phyloP scores from a whole-genome alignment of 2,888 invertebrate genomes.

The Papilio demoleus region DNA sequence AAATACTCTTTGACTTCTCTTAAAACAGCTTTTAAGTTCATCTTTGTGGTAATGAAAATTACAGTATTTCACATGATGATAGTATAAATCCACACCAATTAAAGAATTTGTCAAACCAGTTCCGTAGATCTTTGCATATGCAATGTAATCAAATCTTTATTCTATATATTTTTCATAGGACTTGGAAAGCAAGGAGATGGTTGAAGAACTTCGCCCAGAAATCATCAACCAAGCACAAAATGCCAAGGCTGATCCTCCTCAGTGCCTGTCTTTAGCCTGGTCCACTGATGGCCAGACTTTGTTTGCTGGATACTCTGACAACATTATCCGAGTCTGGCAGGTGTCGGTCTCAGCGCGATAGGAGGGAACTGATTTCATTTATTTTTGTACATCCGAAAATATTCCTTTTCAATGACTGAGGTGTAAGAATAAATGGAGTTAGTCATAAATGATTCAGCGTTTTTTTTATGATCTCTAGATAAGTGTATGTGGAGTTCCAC shows the following conservation, averaged over 20 bases:
- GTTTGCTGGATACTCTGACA: conserved; percentile 99
- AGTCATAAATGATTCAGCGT: conserved; percentile 58
- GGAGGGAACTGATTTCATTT: conserved; percentile 73
- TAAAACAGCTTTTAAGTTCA: no score
- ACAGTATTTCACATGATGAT: no score
- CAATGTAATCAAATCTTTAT: background rate
- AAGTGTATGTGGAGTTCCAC: conserved; percentile 17
- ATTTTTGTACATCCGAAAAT: conserved; percentile 69
- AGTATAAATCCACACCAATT: no score
- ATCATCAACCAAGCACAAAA: conserved; percentile 89
- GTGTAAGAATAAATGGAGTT: conserved; percentile 82
- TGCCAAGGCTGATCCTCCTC: conserved; percentile 95
- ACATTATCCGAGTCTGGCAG: conserved; percentile 99
- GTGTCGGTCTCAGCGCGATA: conserved; percentile 94
- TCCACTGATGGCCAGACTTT: conserved; percentile 99
- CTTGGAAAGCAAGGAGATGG: conserved; percentile 99
- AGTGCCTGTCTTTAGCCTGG: conserved; percentile 99
- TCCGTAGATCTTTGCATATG: no score
- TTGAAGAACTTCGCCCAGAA: conserved; percentile 99
- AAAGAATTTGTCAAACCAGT: background rate
- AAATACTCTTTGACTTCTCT: no score
- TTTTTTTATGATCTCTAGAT: conserved; percentile 72
- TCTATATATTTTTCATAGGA: conserved; percentile 88
- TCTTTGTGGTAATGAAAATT: no score
- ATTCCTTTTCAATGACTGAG: conserved; percentile 44